Evolutionary conservation across 1,140 invertebrate species (phyloP), one percentile per base, ranked within the genome.

Genomic region (Aphaenogaster floridana): DNA sequence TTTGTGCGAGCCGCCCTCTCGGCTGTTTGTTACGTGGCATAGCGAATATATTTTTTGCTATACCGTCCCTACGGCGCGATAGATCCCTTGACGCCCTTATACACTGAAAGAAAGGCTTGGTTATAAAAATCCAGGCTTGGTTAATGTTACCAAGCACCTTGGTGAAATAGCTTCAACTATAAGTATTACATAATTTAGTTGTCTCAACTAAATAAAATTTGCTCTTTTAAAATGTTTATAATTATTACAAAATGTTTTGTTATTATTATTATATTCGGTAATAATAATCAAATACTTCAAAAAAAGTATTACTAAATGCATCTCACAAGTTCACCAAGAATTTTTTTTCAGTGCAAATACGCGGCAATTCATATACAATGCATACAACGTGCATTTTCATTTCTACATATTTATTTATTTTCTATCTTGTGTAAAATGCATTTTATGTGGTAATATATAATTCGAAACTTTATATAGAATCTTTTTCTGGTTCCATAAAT

Each of bases 1-100:
- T 86, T 86, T 86, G 63, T 86, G 11, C 34, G 48, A 86, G 84
- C 84, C 84, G 84, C 74, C 39, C 61, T 79, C 45, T 68, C 61
- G 45, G 39, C 17, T 45, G 13, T 79, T 79, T 50, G 42, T 77
- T 86, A 64, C 76, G 9, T 34, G 17, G 21, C 4, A n/a, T 39
- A 34, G 21, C 64, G 13, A 57, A 72, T 72, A 54, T 36, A 21
- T 72, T 81, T 79, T 57, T 57, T 50, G 36, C 36, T 54, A 15
- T 21, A 15, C 5, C 11, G 48, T 15, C 48, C 34, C 4, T n/a
- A 28, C 17, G 52, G 52, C 28, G 5, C 21, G 66, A 71, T 81
- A 69, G 21, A 21, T 45, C 36, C 17, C 39, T 39, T 45, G 42
- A 72, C 17, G 54, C n/a, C 34, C 39, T 21, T 66, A 68, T 63